phyloP scores from a whole-genome alignment of 2,797 vertebrate species.

The Geotrypetes seraphini region DNA sequence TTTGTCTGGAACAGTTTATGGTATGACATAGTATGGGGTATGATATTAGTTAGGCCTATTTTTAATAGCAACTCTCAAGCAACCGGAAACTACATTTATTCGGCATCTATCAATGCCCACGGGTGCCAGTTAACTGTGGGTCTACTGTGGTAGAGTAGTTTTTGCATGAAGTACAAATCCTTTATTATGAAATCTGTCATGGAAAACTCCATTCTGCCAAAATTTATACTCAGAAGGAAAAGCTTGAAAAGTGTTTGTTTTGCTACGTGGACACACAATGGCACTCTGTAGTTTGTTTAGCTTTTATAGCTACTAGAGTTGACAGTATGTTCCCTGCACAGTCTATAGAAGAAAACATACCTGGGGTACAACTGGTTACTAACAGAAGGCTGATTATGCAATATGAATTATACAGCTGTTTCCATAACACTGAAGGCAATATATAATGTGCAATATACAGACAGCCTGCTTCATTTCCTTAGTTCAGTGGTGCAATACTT shows the following conservation, averaged over 20 bases:
- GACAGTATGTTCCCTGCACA: background rate
- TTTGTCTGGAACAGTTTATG: too few relatives aligned
- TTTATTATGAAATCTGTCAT: background rate
- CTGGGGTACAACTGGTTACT: constrained; percentile 4
- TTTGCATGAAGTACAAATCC: too few relatives aligned
- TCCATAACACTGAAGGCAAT: constrained; percentile 32
- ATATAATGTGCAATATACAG: constrained; percentile 16
- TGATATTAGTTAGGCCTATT: too few relatives aligned
- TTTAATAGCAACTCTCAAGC: too few relatives aligned
- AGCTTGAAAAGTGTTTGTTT: constrained; percentile 12
- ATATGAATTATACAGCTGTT: constrained; percentile 24
- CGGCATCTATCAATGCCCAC: too few relatives aligned
- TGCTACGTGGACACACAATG: constrained; percentile 13
- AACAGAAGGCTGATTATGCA: constrained; percentile 29
- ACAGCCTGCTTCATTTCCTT: constrained; percentile 15
- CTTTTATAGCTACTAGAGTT: constrained; percentile 18
- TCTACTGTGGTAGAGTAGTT: too few relatives aligned
- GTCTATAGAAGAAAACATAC: constrained; percentile 18
- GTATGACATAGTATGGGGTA: too few relatives aligned
- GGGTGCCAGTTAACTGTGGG: too few relatives aligned
- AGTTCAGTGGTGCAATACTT: constrained; percentile 7
- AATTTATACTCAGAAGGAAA: background rate
- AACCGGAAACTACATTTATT: too few relatives aligned
- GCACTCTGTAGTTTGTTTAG: constrained; percentile 10
- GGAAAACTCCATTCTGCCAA: constrained; percentile 2